Evolutionary conservation across 2,888 invertebrate genomes (phyloP).

Genomic region (Pimpla rufipes): DNA sequence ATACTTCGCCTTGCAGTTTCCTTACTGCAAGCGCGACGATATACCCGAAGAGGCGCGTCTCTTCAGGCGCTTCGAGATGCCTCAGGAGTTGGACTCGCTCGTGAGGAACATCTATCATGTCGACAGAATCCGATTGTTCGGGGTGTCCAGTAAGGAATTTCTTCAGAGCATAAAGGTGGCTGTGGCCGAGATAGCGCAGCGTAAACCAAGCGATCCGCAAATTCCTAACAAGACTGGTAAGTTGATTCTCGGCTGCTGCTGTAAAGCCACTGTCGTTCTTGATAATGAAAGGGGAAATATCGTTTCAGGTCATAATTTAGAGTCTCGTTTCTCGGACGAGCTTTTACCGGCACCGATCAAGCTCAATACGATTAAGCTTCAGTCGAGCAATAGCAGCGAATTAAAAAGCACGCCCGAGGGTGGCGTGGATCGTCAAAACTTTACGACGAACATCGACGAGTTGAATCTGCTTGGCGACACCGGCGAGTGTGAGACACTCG

Average conservation of each 20-base stretch:
- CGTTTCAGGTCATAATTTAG: slow-evolving; percentile 19
- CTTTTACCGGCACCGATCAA: slow-evolving; percentile 65
- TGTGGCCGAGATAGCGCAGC: slow-evolving; percentile 69
- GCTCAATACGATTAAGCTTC: slow-evolving; percentile 15
- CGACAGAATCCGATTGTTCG: slow-evolving; percentile 74
- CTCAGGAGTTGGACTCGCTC: slow-evolving; percentile 80
- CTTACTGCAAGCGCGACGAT: slow-evolving; percentile 80
- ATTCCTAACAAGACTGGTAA: slow-evolving; percentile 74
- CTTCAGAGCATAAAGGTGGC: slow-evolving; percentile 78
- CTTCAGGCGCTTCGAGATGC: slow-evolving; percentile 79
- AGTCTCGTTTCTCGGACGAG: slow-evolving; percentile 69
- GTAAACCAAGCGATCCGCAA: slow-evolving; percentile 56
- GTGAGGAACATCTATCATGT: slow-evolving; percentile 78
- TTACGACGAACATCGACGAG: slow-evolving; percentile 76
- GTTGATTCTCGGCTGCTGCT: slow-evolving; percentile 19
- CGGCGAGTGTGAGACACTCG: slow-evolving; percentile 67
- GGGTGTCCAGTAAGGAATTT: slow-evolving; percentile 75
- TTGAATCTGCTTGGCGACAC: slow-evolving; percentile 78
- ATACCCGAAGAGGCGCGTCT: slow-evolving; percentile 81
- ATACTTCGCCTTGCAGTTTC: slow-evolving; percentile 80
- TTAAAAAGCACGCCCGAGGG: slow-evolving; percentile 34
- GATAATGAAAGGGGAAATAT: not conserved
- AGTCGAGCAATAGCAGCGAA: slow-evolving; percentile 44
- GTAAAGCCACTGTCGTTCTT: not conserved
- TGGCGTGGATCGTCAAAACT: slow-evolving; percentile 60